Evolutionary conservation across 2,797 vertebrate genomes (phyloP).

Genomic region (Danionella dracula): DNA sequence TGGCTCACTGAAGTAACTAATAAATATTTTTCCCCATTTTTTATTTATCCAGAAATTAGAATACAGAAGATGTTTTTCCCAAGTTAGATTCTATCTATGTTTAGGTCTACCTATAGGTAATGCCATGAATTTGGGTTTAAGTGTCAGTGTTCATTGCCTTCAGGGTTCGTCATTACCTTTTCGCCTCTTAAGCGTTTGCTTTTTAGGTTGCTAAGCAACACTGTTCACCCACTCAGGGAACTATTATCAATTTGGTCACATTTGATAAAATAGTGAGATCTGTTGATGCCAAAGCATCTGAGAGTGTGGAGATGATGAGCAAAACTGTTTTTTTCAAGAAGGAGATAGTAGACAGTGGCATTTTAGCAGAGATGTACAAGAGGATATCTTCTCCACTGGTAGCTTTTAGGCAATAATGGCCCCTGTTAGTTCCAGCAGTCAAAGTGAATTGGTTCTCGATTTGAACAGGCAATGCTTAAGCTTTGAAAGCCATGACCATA

Average conservation of each 20-base stretch:
- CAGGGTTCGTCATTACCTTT: too few species aligned
- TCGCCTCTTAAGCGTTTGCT: too few species aligned
- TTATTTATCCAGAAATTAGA: too few species aligned
- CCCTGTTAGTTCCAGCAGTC: background rate
- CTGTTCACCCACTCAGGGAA: background rate
- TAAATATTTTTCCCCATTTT: too few species aligned
- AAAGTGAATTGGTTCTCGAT: background rate
- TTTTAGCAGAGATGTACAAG: too few species aligned
- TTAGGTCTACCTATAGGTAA: background rate
- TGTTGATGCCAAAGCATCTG: background rate
- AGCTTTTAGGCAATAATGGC: background rate
- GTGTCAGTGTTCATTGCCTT: too few species aligned
- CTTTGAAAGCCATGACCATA: conserved; percentile 6
- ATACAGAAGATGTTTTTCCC: too few species aligned
- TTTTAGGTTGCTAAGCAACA: background rate
- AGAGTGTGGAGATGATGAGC: too few species aligned
- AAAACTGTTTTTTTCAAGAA: too few species aligned
- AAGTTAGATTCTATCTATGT: background rate
- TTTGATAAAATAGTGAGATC: background rate
- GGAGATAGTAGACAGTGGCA: background rate
- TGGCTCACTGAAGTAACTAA: too few species aligned
- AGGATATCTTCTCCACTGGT: too few species aligned
- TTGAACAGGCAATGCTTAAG: background rate
- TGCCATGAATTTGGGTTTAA: too few species aligned
- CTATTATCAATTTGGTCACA: background rate